Evolutionary conservation across 1,140 invertebrate species (phyloP), one percentile per base, ranked within the genome.

Genomic region (Lepidurus couesii): DNA sequence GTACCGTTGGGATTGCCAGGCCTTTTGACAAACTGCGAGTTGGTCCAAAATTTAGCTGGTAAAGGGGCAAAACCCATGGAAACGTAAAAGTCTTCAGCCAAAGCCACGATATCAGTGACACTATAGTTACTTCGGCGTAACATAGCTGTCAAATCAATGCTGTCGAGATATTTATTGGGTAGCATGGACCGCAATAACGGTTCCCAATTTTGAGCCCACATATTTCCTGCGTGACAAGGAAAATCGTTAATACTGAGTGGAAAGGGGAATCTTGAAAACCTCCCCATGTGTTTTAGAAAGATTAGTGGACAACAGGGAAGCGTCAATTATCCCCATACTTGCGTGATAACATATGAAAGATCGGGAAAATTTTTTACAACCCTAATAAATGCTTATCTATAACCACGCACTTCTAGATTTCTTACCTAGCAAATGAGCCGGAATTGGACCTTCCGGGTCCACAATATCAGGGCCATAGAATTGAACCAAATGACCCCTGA

Each of bases 341-440:
- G 16, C 53, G 53, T 65, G 53, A 65, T 65, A n/a, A 65, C 53
- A 65, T n/a, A 13, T n/a, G 53, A 65, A 65, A 65, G 53, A 65
- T 13, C 16, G 53, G 13, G 21, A 65, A 65, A 65, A 0, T 1
- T 1, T 65, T 65, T 65, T 65, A 65, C 21, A 65, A 65, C 53
- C 53, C 53, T 16, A 13, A 65, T 65, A 65, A 65, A 65, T 65
- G 53, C 53, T 65, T 65, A 65, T 65, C 53, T 65, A 65, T 65
- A 65, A 65, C 53, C 21, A 21, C 21, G 53, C 21, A 21, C 53
- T 9, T 65, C 53, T 65, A 10, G 53, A 80, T 75, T 45, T 82
- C 83, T 82, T 86, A 89, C 89, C 89, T 81, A 90, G 81, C 42
- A 98, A 85, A 88, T 98, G 95, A n/a, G 95, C 95, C 1, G 95